A percentile compares a stretch with the other conserved stretches of the same genome.
Evolutionary conservation across 2,113 vertebrate genomes (phyloP).

Genomic region (Anoplopoma fimbria): DNA sequence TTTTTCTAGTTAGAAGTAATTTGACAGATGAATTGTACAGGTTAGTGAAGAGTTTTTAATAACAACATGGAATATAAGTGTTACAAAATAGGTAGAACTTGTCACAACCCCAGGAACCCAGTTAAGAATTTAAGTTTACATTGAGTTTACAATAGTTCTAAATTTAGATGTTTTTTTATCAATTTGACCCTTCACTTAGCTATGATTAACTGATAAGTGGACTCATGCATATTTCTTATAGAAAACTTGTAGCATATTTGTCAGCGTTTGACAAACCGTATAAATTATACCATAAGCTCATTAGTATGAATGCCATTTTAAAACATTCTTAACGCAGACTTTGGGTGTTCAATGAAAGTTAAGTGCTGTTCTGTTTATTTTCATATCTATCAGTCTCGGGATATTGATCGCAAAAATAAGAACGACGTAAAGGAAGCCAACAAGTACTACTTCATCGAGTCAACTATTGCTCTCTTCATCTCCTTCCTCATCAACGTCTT

Average conservation of each 20-base stretch:
- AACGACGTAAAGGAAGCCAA: constrained; percentile 92
- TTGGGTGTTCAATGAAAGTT: background rate
- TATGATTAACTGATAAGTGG: background rate
- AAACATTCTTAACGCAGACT: background rate
- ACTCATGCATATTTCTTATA: background rate
- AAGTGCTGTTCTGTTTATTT: background rate
- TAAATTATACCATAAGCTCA: background rate
- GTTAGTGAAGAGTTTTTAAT: background rate
- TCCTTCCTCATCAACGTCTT: constrained; percentile 99
- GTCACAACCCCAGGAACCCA: background rate
- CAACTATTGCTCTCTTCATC: constrained; percentile 91
- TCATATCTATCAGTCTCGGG: constrained; percentile 86
- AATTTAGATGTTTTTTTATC: too few relatives aligned
- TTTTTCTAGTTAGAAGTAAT: background rate
- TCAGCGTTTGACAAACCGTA: background rate
- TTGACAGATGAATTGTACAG: background rate
- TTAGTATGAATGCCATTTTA: background rate
- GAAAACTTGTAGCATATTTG: background rate
- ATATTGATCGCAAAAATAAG: constrained; percentile 89
- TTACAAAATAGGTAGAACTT: background rate
- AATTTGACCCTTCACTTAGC: background rate
- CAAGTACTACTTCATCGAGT: constrained; percentile 96
- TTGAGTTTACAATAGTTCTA: background rate
- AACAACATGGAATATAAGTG: background rate
- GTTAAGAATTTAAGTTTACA: background rate